Conservation (phyloP, 2,113 vertebrate genomes). For the Eubucco bourcierii region DNA sequence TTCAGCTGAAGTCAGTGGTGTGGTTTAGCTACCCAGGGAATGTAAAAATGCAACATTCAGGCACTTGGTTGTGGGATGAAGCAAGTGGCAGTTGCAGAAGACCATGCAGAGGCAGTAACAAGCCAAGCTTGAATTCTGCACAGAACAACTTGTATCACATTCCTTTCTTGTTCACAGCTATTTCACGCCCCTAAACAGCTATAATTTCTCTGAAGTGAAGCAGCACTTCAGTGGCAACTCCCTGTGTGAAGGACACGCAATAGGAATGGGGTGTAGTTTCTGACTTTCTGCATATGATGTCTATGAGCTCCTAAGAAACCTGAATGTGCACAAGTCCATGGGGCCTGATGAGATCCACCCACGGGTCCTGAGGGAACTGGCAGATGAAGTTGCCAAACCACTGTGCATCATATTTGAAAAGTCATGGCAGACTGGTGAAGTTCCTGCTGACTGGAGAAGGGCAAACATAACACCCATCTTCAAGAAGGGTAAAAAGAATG, state of each 20-base stretch:
- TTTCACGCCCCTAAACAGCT: not conserved
- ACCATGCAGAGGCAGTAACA: not conserved
- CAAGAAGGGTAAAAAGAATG: no score
- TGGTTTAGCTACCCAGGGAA: slow-evolving; percentile 9
- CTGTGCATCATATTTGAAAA: no score
- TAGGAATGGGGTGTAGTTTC: not conserved
- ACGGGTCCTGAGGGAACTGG: no score
- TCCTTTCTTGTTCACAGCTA: slow-evolving; percentile 16
- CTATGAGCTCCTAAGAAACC: no score
- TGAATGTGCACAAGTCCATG: no score
- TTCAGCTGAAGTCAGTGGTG: not conserved
- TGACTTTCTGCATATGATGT: not conserved
- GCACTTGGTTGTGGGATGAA: not conserved
- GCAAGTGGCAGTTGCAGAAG: not conserved
- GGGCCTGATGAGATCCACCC: no score
- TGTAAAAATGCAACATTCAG: slow-evolving; percentile 9
- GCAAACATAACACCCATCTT: no score
- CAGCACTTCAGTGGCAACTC: not conserved
- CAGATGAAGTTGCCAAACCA: no score
- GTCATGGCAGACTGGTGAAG: no score
- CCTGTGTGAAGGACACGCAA: not conserved
- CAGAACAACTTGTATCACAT: slow-evolving; percentile 21
- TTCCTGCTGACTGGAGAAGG: no score
- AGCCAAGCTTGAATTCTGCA: not conserved
- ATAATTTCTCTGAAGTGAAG: slow-evolving; percentile 3